Base-by-base conservation (phyloP, 2,113 vertebrate species). In the Saccopteryx leptura region DNA sequence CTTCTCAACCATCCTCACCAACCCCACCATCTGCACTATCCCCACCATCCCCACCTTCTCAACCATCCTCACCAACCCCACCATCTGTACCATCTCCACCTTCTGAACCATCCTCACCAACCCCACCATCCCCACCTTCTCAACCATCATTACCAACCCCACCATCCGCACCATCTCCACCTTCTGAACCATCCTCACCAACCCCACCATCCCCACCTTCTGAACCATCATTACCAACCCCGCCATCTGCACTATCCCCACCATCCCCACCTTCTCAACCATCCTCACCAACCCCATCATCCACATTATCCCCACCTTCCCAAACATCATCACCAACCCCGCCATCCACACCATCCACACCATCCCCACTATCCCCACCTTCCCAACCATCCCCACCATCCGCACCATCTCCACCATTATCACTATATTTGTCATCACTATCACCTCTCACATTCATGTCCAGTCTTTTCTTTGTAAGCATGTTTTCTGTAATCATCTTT, bases 391-490 rank as follows among this genome's bases (percentile, higher is more conserved):
- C 39, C 39, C 39, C 39, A 39, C 39, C 39, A 39, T 39, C 39
- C 39, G 2, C 39, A 39, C 39, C 39, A 39, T 39, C 39, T 3
- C 39, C 39, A 69, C n/a, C 63, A 4, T 24, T 26, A 1, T 12
- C 2, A 11, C 7, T 18, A 6, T 24, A 52, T 26, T 14, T n/a
- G 15, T 10, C 26, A 10, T 58, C 0, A 19, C 23, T 5, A 19
- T 4, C 8, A 24, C 17, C n/a, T 24, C 21, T 50, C 1, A 11
- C 56, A 21, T 11, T 9, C 19, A 46, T 46, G 39, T 72, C 33
- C 17, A 18, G 69, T 72, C 19, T 46, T 72, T 72, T 46, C 69
- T 46, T 46, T 14, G 69, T 72, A 24, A 72, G 33, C 5, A 72
- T 46, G 69, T 23, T 72, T 72, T 33, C 69, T 46, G 39, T 24